These are phyloP conservation scores for Zaprionus capensis DNA, from an alignment of 1,140 invertebrate genomes.

Conservation along the genomic window DNA sequence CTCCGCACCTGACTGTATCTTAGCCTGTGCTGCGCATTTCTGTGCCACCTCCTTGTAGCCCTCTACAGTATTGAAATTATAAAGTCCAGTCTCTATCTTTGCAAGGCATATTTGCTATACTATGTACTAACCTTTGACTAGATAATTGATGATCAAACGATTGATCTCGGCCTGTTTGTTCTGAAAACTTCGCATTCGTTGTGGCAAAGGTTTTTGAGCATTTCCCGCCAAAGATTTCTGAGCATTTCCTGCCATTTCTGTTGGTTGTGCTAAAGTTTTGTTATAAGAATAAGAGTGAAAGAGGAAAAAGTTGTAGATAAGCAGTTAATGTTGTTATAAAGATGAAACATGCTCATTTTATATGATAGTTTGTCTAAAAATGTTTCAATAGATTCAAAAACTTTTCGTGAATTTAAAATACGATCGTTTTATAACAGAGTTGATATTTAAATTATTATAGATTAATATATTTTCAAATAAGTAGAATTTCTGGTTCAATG, in stretches of 20 bases:
- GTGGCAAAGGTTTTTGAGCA: slow-evolving; percentile 32
- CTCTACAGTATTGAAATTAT: slow-evolving; percentile 30
- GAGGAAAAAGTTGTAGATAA: too few relatives aligned
- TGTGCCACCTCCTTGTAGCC: slow-evolving; percentile 61
- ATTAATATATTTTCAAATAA: too few relatives aligned
- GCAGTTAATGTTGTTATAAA: too few relatives aligned
- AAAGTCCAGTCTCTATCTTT: background rate
- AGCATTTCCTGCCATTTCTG: slow-evolving; percentile 32
- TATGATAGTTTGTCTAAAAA: too few relatives aligned
- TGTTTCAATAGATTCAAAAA: too few relatives aligned
- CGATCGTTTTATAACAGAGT: too few relatives aligned
- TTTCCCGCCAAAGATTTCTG: slow-evolving; percentile 26
- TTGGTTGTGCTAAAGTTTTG: background rate
- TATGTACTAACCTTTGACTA: slow-evolving; percentile 47
- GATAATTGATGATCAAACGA: slow-evolving; percentile 61
- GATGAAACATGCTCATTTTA: too few relatives aligned
- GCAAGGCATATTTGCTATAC: background rate
- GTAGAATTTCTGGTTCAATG: too few relatives aligned
- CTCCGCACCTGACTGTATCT: slow-evolving; percentile 16
- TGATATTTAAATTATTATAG: too few relatives aligned
- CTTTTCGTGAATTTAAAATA: too few relatives aligned
- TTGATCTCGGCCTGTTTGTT: slow-evolving; percentile 57
- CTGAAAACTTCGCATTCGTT: slow-evolving; percentile 65
- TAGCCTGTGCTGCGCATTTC: slow-evolving; percentile 44
- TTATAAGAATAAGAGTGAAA: background rate